These are phyloP conservation scores for Leptinotarsa texana DNA, from an alignment of 1,140 invertebrate genomes.

Conservation along the genomic window DNA sequence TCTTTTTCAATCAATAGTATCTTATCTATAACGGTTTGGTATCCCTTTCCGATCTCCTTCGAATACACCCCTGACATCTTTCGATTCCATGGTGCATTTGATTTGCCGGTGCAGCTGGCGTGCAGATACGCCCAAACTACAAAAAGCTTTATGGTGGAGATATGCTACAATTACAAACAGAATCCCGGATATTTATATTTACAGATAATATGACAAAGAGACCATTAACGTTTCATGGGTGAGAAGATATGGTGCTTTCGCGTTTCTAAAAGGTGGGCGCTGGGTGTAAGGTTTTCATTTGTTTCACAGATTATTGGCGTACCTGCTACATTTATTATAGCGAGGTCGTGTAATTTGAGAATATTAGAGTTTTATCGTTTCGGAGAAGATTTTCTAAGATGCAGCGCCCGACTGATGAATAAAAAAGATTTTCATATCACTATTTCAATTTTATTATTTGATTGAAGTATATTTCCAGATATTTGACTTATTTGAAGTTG, in stretches of 20 bases:
- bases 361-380: neutral
- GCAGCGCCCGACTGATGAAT: neutral
- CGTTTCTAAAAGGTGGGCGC: neutral
- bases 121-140: conserved; percentile 21
- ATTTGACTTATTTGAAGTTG: no score
- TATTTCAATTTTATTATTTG: no score
- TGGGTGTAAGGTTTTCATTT: neutral
- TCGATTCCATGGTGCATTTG: conserved; percentile 11
- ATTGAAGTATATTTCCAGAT: no score
- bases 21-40: neutral
- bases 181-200: conserved; percentile 28
- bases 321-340: neutral
- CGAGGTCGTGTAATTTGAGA: neutral
- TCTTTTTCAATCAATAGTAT: no score
- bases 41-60: neutral
- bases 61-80: neutral
- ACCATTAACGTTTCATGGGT: conserved; percentile 18
- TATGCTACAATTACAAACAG: conserved; percentile 23
- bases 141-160: conserved; percentile 22
- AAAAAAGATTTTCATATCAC: no score
- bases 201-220: conserved; percentile 27
- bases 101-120: conserved; percentile 13
- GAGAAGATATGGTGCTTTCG: conserved; percentile 8
- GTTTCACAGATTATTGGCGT: conserved; percentile 5
- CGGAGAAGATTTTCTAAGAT: neutral